phyloP scores from a whole-genome alignment of 2,797 vertebrate genomes.

The Bradypus variegatus region DNA sequence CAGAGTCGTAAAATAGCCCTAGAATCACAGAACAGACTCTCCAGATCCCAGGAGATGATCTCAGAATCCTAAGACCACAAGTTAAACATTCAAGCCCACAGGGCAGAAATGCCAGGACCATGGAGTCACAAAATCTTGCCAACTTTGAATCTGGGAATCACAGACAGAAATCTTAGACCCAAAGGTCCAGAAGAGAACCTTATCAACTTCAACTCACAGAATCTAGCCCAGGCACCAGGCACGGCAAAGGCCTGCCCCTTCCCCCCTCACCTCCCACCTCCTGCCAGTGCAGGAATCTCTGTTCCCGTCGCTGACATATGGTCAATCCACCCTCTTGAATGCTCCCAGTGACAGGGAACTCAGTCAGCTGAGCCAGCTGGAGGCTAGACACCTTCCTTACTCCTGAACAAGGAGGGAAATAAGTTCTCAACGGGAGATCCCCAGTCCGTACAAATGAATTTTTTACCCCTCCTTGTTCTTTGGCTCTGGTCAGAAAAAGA shows the following conservation, averaged over 20 bases:
- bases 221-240: neutral
- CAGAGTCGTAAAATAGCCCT: neutral
- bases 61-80: neutral
- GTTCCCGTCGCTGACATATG: constrained; percentile 49
- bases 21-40: neutral
- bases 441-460: constrained; percentile 63
- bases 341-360: constrained; percentile 10
- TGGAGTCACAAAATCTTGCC: neutral
- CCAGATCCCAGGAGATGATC: neutral
- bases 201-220: neutral
- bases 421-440: constrained; percentile 61
- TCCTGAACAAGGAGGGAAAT: constrained; percentile 56
- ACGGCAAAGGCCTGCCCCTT: neutral
- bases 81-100: neutral
- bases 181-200: neutral
- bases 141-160: neutral
- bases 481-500: constrained; percentile 61
- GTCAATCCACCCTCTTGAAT: neutral
- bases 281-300: neutral
- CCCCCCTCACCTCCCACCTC: neutral
- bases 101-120: neutral
- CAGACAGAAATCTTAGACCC: neutral
- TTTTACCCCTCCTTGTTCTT: constrained; percentile 62
- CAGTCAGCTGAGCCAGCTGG: constrained; percentile 38
- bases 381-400: constrained; percentile 49